Evolutionary conservation across 1,140 invertebrate species (phyloP), one percentile per base, ranked within the genome.

Genomic region (Aricia agestis): DNA sequence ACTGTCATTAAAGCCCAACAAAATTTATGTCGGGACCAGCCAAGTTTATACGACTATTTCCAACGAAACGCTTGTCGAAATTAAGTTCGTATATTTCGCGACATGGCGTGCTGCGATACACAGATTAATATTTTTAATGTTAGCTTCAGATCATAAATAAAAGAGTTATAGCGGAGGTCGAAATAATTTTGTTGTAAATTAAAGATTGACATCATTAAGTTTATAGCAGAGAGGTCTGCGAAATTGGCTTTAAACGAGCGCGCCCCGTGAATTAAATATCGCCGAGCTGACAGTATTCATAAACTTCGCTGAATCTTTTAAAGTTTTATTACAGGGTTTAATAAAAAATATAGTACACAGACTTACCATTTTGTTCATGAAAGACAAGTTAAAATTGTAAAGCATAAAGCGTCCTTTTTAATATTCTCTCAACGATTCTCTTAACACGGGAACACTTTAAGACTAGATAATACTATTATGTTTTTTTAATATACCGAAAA

Each of bases 51-150:
- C 41, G 68, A 69, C 68, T 69, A 63, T 69, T 65, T 63, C 59
- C 18, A 63, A 61, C 68, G 68, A 69, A 69, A 69, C 41, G 61
- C 68, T 69, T 69, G 68, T 69, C 68, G 59, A 69, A 69, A 69
- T 69, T 69, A 69, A 69, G 68, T 69, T 63, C 68, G 68, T 69
- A 69, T 63, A 69, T 68, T 68, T 63, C 18, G 59, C 36, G 58
- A 59, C 41, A 32, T 69, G 32, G 68, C 68, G 59, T 69, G 68
- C 59, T 58, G 59, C 59, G 59, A 63, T 63, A 25, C 59, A 63
- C 18, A 63, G 59, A 63, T 63, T 63, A 63, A 63, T 63, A 63
- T 63, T 63, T 63, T 63, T 63, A 63, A 63, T 63, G 59, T 63
- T 63, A 25, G 59, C 59, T 63, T 19, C 31, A 63, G 59, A 63